Evolutionary conservation across 64 coral and sea anemone genomes (phyloP).

Genomic region (Stylophora pistillata): DNA sequence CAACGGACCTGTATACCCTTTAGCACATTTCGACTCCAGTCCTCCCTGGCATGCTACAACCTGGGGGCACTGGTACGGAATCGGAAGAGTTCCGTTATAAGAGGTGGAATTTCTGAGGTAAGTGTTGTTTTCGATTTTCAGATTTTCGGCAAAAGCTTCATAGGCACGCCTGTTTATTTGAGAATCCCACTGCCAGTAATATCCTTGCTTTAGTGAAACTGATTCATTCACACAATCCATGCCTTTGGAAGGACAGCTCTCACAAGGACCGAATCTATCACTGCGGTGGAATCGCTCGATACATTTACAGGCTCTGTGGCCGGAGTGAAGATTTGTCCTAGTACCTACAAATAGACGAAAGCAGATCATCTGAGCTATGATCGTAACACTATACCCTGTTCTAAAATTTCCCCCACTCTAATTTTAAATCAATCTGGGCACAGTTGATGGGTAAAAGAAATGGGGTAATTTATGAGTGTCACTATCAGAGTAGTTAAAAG

Average conservation of each 20-base stretch:
- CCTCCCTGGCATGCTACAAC: constrained; percentile 40
- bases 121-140: constrained; percentile 4
- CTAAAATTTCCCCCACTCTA: too few species aligned
- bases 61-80: constrained; percentile 38
- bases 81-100: constrained; percentile 24
- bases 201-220: constrained; percentile 21
- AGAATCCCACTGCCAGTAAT: constrained; percentile 51
- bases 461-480: too few species aligned
- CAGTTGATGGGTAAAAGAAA: too few species aligned
- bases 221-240: constrained; percentile 39
- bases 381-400: too few species aligned
- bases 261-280: constrained; percentile 46
- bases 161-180: constrained; percentile 14
- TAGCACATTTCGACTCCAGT: constrained; percentile 32
- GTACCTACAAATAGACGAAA: constrained; percentile 27
- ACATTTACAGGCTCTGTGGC: constrained; percentile 50
- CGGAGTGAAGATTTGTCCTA: constrained; percentile 16
- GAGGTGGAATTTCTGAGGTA: not conserved
- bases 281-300: constrained; percentile 18
- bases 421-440: too few species aligned
- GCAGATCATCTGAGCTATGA: not conserved
- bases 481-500: too few species aligned
- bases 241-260: constrained; percentile 13
- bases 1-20: constrained; percentile 31
- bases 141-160: constrained; percentile 31